Evolutionary conservation across 2,888 invertebrate genomes (phyloP).

Genomic region (Maniola hyperantus): DNA sequence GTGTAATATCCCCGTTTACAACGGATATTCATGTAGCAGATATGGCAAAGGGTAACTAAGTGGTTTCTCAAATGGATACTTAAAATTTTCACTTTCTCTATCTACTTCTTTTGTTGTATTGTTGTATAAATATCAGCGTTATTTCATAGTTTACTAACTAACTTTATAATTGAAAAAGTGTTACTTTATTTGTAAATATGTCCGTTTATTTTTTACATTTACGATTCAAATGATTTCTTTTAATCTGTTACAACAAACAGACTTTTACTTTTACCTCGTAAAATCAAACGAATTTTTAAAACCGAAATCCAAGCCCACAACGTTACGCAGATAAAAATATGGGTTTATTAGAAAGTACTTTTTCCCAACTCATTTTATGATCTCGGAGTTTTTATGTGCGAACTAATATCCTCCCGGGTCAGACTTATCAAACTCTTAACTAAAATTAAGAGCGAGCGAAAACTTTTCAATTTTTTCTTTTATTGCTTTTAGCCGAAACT

Average conservation of each 20-base stretch:
- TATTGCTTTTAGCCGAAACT: slow-evolving; percentile 57
- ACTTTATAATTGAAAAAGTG: too few species aligned
- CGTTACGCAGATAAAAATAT: background rate
- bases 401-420: slow-evolving; percentile 5
- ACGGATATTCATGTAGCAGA: slow-evolving; percentile 5
- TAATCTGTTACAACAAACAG: too few species aligned
- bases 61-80: background rate
- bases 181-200: too few species aligned
- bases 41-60: background rate
- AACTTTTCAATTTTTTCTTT: slow-evolving; percentile 70
- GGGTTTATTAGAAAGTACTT: background rate
- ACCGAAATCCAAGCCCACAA: background rate
- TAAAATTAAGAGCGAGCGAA: slow-evolving; percentile 43
- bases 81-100: background rate
- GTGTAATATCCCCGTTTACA: background rate
- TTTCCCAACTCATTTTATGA: background rate
- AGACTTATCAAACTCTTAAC: slow-evolving; percentile 21
- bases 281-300: too few species aligned
- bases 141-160: too few species aligned
- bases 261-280: too few species aligned
- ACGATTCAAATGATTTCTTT: too few species aligned
- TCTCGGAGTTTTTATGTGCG: background rate
- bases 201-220: too few species aligned
- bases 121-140: too few species aligned
- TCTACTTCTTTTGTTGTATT: too few species aligned